Evolutionary conservation across 2,888 invertebrate species (phyloP).

Genomic region (Stictocephala bisonia): DNA sequence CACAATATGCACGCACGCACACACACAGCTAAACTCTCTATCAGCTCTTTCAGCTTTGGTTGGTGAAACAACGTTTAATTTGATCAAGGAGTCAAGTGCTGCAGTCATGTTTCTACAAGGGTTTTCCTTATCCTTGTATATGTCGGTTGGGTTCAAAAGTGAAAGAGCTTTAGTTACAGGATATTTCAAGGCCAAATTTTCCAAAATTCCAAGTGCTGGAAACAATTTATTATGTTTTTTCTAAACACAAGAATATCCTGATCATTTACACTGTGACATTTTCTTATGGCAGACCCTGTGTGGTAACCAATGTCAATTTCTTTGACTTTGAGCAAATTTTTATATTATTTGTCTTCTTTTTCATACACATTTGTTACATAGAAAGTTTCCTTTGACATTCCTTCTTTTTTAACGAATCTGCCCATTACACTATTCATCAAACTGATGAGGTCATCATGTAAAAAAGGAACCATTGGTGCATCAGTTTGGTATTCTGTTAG

Average conservation of each 20-base stretch:
- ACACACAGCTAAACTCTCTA: neutral
- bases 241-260: neutral
- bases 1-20: too few relatives aligned
- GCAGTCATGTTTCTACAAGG: neutral
- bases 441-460: neutral
- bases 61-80: neutral
- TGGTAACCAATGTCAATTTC: neutral
- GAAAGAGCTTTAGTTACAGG: neutral
- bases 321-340: neutral
- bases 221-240: neutral
- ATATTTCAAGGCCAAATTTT: neutral
- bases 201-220: neutral
- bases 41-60: neutral
- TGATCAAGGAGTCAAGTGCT: neutral
- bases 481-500: neutral
- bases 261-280: neutral
- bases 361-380: neutral
- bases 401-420: neutral
- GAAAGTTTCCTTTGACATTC: neutral
- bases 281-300: neutral
- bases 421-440: neutral
- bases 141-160: neutral
- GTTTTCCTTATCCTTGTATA: neutral
- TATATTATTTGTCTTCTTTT: neutral
- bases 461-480: constrained; percentile 1